These are phyloP conservation scores for Tachysurus fulvidraco DNA, from an alignment of 2,113 vertebrate species.

Conservation along the genomic window DNA sequence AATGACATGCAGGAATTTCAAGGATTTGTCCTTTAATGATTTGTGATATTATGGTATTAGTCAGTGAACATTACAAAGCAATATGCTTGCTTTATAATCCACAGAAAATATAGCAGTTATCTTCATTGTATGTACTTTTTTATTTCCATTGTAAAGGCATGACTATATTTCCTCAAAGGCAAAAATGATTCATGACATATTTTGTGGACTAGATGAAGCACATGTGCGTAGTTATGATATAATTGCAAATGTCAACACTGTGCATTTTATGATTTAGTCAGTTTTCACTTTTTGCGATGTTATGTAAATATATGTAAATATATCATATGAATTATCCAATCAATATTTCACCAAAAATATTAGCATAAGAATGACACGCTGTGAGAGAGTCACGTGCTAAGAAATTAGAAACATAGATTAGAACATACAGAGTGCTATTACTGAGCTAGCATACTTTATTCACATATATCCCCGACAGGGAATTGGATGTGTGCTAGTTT, in stretches of 20 bases:
- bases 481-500: not conserved
- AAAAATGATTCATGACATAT: not conserved
- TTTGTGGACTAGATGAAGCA: not conserved
- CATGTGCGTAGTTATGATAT: not conserved
- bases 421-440: not conserved
- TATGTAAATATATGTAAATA: not conserved
- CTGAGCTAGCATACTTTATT: not conserved
- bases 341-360: not conserved
- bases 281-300: not conserved
- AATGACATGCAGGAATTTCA: not conserved
- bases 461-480: not conserved
- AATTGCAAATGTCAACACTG: not conserved
- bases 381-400: not conserved
- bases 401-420: not conserved
- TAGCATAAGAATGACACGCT: not conserved
- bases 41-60: not conserved
- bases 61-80: not conserved
- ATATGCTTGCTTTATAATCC: not conserved
- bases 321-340: not conserved
- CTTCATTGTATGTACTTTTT: not conserved
- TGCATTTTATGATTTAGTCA: not conserved
- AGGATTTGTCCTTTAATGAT: not conserved
- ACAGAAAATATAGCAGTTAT: not conserved
- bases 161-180: not conserved
- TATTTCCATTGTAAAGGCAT: not conserved